Conservation (phyloP, 2,797 vertebrate species). For the Austrolebias charrua region DNA sequence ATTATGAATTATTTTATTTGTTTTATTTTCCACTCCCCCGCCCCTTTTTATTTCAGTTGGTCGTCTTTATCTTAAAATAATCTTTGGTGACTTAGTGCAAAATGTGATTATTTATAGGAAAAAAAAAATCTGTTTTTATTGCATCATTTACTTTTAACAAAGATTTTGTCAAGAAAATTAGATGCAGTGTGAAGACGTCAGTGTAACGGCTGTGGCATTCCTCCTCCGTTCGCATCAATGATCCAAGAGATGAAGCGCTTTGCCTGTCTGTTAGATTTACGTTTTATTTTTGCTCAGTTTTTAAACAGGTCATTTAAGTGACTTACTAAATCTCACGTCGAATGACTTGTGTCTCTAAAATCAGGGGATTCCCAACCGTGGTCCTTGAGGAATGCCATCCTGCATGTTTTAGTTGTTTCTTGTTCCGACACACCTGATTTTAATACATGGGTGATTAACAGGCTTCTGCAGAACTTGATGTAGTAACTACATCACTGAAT, state of each 20-base stretch:
- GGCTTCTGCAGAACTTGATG: too few species aligned
- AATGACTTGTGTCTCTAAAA: neutral
- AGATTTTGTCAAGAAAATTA: conserved; percentile 28
- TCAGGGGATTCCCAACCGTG: too few species aligned
- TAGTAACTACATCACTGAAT: too few species aligned
- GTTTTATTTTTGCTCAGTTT: conserved; percentile 3
- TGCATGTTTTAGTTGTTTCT: too few species aligned
- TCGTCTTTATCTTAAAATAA: conserved; percentile 50
- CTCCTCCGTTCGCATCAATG: conserved; percentile 30
- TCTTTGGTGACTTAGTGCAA: conserved; percentile 50
- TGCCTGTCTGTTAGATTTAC: conserved; percentile 26
- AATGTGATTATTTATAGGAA: conserved; percentile 64
- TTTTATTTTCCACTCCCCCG: conserved; percentile 36
- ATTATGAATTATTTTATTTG: conserved; percentile 47
- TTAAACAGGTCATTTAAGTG: conserved; percentile 3
- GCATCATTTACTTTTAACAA: conserved; percentile 36
- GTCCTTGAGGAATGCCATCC: too few species aligned
- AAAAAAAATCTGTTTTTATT: conserved; percentile 37
- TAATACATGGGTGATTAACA: too few species aligned
- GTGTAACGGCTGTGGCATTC: conserved; percentile 27
- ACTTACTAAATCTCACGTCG: neutral
- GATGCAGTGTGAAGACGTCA: conserved; percentile 31
- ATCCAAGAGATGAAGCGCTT: conserved; percentile 40
- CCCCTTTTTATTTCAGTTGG: conserved; percentile 58
- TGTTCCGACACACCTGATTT: too few species aligned